A percentile compares a stretch with the other conserved stretches of the same genome.
phyloP scores from a whole-genome alignment of 2,113 vertebrate genomes.

The Istiophorus platypterus region DNA sequence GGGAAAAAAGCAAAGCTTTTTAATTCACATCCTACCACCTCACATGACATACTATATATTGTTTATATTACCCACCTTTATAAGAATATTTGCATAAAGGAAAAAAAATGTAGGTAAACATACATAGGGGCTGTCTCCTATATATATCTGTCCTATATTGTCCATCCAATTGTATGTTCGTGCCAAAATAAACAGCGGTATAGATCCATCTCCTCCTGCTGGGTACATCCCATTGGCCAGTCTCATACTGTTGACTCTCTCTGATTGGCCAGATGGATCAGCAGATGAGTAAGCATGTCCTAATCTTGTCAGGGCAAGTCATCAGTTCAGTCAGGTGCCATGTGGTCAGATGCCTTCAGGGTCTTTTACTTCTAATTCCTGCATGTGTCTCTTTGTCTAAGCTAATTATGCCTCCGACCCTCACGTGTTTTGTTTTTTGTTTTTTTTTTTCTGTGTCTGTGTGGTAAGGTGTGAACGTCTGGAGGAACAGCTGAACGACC shows the following conservation, averaged over 20 bases:
- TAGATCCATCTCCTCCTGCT: constrained; percentile 40
- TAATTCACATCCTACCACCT: neutral
- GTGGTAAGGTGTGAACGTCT: constrained; percentile 92
- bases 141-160: constrained; percentile 31
- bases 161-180: constrained; percentile 35
- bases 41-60: neutral
- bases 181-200: constrained; percentile 60
- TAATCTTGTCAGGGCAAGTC: constrained; percentile 69
- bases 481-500: constrained; percentile 97
- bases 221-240: constrained; percentile 39
- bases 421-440: constrained; percentile 35
- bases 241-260: constrained; percentile 5
- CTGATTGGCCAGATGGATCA: constrained; percentile 71
- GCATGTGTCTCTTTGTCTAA: constrained; percentile 53
- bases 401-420: constrained; percentile 47
- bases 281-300: constrained; percentile 68
- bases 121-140: neutral
- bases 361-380: constrained; percentile 53
- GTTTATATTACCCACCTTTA: neutral
- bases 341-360: constrained; percentile 56
- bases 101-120: neutral
- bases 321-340: constrained; percentile 52
- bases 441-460: constrained; percentile 21
- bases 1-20: neutral
- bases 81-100: neutral